phyloP scores from a whole-genome alignment of 2,797 vertebrate genomes.

The Erithacus rubecula region DNA sequence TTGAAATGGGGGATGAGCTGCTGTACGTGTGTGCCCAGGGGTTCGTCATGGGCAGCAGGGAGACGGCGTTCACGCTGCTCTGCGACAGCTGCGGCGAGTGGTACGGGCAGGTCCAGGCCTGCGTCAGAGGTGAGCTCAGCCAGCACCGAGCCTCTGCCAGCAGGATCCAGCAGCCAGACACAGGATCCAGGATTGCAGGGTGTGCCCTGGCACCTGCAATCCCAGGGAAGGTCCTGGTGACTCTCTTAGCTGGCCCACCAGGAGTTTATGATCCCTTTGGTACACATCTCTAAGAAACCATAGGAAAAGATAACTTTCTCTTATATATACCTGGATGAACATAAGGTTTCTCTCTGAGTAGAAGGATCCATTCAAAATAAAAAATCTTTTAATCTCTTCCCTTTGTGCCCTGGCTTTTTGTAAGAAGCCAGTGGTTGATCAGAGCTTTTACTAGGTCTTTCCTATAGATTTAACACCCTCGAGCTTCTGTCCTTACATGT shows the following conservation, averaged over 20 bases:
- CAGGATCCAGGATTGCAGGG: accelerated
- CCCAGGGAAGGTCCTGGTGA: neutral
- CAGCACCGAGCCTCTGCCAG: accelerated
- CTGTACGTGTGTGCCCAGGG: slow-evolving; percentile 86
- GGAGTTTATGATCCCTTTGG: neutral
- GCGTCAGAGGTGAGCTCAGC: slow-evolving; percentile 84
- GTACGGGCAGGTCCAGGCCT: slow-evolving; percentile 91
- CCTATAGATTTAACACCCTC: neutral
- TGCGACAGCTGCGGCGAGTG: slow-evolving; percentile 95
- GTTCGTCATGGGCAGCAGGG: slow-evolving; percentile 78
- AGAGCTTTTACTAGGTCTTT: neutral
- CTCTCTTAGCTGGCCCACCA: neutral
- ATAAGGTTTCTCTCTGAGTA: neutral
- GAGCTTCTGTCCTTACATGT: neutral
- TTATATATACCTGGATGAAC: neutral
- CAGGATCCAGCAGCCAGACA: accelerated
- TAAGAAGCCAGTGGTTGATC: neutral
- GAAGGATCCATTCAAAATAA: neutral
- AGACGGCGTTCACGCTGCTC: slow-evolving; percentile 86
- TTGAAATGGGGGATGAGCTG: slow-evolving; percentile 91
- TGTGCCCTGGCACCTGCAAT: neutral
- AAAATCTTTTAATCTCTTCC: neutral
- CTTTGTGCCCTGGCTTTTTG: neutral
- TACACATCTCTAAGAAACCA: neutral
- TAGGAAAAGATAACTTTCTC: neutral